phyloP scores from a whole-genome alignment of 2,113 vertebrate genomes.

The Otus sunia region DNA sequence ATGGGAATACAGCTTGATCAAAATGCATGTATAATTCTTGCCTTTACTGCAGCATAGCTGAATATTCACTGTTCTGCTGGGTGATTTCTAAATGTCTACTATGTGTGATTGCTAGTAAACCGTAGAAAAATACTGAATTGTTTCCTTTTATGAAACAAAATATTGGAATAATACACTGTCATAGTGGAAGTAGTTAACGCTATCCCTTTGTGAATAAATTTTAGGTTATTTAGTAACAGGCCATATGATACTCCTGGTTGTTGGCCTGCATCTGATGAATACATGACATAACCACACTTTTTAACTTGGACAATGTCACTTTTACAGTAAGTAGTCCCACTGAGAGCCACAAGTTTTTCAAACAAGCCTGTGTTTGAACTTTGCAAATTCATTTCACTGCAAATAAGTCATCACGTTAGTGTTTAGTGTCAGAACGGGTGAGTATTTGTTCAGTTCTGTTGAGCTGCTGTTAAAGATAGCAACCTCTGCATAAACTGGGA shows the following conservation, averaged over 20 bases:
- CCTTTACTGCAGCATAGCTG: background rate
- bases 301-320: background rate
- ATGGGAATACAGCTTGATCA: background rate
- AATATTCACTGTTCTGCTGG: background rate
- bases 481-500: background rate
- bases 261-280: background rate
- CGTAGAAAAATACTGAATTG: background rate
- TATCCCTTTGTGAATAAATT: background rate
- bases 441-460: background rate
- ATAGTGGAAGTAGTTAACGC: background rate
- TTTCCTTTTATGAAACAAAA: background rate
- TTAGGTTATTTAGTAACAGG: background rate
- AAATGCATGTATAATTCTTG: background rate
- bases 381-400: background rate
- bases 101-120: background rate
- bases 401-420: background rate
- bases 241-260: background rate
- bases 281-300: background rate
- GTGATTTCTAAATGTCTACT: background rate
- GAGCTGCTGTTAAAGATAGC: background rate
- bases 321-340: background rate
- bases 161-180: background rate
- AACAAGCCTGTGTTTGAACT: background rate
- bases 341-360: background rate
- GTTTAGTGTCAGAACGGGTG: background rate